phyloP scores from a whole-genome alignment of 2,113 vertebrate species.

The Neopipo cinnamomea region DNA sequence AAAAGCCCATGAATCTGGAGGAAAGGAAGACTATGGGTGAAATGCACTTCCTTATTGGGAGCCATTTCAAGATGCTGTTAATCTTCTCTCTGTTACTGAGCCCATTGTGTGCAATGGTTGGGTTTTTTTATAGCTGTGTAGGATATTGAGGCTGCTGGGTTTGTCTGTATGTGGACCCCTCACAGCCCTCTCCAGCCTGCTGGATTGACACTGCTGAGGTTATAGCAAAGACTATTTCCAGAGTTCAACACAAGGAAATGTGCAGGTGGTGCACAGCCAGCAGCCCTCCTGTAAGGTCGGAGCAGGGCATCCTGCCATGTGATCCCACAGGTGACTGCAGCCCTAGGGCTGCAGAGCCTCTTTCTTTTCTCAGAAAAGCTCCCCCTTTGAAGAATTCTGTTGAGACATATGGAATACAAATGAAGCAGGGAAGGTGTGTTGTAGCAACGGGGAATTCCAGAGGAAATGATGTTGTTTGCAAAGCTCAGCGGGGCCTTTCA shows the following conservation, averaged over 20 bases:
- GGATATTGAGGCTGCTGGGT: neutral
- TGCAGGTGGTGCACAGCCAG: neutral
- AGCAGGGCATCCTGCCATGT: neutral
- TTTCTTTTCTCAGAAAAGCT: neutral
- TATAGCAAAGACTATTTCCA: neutral
- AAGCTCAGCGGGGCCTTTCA: neutral
- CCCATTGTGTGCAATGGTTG: neutral
- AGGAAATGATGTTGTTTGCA: neutral
- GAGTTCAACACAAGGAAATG: neutral
- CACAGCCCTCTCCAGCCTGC: neutral
- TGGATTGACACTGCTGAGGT: neutral
- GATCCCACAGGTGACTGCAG: neutral
- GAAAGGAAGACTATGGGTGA: neutral
- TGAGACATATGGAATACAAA: neutral
- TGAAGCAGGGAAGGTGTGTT: neutral
- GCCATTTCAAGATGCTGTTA: neutral
- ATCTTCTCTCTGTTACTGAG: neutral
- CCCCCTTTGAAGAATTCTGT: neutral
- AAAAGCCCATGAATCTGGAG: neutral
- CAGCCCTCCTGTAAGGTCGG: neutral
- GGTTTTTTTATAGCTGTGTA: neutral
- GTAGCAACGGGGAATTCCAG: neutral
- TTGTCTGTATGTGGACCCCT: neutral
- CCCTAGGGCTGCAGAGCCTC: neutral
- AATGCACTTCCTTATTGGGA: neutral